Percentiles rank a stretch among this genome's conserved stretches.
phyloP scores from a whole-genome alignment of 2,797 vertebrate genomes.

The Chiroxiphia lanceolata region DNA sequence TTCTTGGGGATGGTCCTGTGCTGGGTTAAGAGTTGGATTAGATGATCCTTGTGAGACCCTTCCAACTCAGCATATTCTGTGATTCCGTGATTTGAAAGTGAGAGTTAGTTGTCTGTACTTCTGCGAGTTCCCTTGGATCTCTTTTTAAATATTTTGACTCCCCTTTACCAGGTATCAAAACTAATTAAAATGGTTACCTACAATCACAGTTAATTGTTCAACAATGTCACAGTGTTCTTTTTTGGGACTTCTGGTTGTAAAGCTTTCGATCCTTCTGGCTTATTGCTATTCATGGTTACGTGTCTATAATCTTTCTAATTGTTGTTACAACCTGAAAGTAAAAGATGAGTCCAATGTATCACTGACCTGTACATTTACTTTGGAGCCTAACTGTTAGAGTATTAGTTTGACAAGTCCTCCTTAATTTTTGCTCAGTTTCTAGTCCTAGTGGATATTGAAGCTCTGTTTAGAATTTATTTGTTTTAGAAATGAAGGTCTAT shows the following conservation, averaged over 20 bases:
- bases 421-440: background rate
- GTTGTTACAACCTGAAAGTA: background rate
- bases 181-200: background rate
- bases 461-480: background rate
- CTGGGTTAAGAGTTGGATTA: background rate
- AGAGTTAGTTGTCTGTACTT: background rate
- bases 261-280: fast-evolving
- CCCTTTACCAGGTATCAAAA: background rate
- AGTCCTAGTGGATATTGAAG: background rate
- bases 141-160: background rate
- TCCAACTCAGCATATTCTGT: background rate
- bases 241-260: background rate
- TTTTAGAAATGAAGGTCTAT: background rate
- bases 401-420: background rate
- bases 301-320: background rate
- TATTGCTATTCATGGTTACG: background rate
- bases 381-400: background rate
- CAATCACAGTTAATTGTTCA: background rate
- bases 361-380: background rate
- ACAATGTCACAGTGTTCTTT: background rate
- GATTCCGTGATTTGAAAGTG: background rate
- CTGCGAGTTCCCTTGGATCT: background rate
- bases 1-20: background rate
- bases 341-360: background rate
- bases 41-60: background rate